phyloP scores from a whole-genome alignment of 2,888 invertebrate species.

The Euphydryas editha region DNA sequence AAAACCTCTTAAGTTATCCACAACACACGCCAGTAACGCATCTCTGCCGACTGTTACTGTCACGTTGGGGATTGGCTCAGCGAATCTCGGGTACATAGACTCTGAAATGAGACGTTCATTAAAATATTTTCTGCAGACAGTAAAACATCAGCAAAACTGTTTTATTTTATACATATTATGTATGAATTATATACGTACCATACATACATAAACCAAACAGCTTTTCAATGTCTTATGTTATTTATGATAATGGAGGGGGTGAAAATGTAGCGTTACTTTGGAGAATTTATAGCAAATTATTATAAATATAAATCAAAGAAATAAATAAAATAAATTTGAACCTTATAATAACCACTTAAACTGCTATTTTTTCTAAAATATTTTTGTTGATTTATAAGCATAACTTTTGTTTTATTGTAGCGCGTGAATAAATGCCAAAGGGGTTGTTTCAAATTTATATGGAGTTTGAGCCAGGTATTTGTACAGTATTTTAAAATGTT shows the following conservation, averaged over 20 bases:
- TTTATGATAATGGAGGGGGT: constrained; percentile 26
- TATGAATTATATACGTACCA: too few relatives aligned
- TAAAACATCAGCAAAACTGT: background rate
- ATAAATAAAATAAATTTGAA: background rate
- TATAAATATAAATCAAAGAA: constrained; percentile 10
- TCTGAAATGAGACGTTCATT: constrained; percentile 76
- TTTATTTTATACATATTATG: background rate
- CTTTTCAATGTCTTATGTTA: constrained; percentile 6
- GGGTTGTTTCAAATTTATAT: too few relatives aligned
- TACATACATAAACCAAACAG: background rate
- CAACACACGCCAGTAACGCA: constrained; percentile 93
- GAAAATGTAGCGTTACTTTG: constrained; percentile 19
- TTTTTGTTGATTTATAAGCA: too few relatives aligned
- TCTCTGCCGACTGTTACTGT: constrained; percentile 94
- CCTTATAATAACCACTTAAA: background rate
- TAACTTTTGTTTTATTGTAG: too few relatives aligned
- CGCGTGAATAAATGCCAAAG: too few relatives aligned
- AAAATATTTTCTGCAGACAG: background rate
- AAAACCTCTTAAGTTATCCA: constrained; percentile 93
- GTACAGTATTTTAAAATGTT: too few relatives aligned
- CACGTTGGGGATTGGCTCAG: constrained; percentile 94
- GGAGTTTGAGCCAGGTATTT: too few relatives aligned
- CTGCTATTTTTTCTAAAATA: background rate
- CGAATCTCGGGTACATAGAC: constrained; percentile 90
- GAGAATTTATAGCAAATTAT: constrained; percentile 22